These are phyloP conservation scores for Selene dorsalis DNA, from an alignment of 2,797 vertebrate genomes.

Conservation along the genomic window DNA sequence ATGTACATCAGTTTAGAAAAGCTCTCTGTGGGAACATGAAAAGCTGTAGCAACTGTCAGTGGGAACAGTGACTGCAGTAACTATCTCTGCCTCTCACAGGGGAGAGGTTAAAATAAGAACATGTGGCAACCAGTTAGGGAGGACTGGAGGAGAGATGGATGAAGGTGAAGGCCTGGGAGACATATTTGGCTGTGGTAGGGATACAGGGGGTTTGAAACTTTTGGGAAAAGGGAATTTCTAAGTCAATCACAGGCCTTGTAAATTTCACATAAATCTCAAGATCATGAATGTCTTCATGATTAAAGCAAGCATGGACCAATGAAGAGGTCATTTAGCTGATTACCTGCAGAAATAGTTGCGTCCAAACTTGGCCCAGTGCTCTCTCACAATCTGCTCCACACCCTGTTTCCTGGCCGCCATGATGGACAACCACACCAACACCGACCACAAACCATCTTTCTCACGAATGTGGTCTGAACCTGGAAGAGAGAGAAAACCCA, in stretches of 20 bases:
- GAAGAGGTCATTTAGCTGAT: slow-evolving; percentile 34
- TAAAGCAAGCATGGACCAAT: neutral
- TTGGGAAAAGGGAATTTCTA: slow-evolving; percentile 9
- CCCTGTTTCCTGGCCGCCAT: slow-evolving; percentile 92
- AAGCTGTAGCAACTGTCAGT: slow-evolving; percentile 64
- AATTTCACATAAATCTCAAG: slow-evolving; percentile 20
- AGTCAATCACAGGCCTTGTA: neutral
- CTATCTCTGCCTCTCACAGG: slow-evolving; percentile 65
- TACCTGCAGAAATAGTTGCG: slow-evolving; percentile 98
- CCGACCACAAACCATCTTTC: slow-evolving; percentile 98
- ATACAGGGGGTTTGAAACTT: slow-evolving; percentile 27
- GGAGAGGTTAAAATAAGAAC: slow-evolving; percentile 76
- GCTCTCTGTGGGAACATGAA: slow-evolving; percentile 74
- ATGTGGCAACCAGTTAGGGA: slow-evolving; percentile 46
- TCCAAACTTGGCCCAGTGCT: slow-evolving; percentile 97
- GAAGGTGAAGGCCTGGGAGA: slow-evolving; percentile 60
- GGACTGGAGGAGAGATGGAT: slow-evolving; percentile 29
- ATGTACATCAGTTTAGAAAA: slow-evolving; percentile 59
- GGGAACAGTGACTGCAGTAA: slow-evolving; percentile 63
- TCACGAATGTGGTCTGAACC: slow-evolving; percentile 98
- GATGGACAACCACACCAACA: slow-evolving; percentile 96
- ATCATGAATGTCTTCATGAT: neutral
- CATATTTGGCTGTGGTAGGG: slow-evolving; percentile 42
- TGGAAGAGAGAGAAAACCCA: slow-evolving; percentile 61
- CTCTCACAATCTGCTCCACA: slow-evolving; percentile 93